Conservation (phyloP, 2,113 vertebrate genomes). For the Spheniscus mendiculus region DNA sequence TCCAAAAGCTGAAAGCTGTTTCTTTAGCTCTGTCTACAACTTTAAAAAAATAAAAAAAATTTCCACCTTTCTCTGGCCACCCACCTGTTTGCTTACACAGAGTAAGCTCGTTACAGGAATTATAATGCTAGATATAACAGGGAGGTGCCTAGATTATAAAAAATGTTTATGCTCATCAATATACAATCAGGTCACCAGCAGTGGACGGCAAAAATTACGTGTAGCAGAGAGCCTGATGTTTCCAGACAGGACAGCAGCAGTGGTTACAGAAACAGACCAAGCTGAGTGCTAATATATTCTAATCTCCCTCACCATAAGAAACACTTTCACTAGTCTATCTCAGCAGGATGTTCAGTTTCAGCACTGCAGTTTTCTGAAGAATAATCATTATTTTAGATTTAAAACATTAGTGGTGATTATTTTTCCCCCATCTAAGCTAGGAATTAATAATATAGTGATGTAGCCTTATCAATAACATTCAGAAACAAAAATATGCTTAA, state of each 20-base stretch:
- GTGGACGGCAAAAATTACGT: not conserved
- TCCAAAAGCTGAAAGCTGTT: not conserved
- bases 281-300: not conserved
- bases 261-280: not conserved
- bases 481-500: not conserved
- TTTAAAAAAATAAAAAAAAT: not conserved
- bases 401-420: not conserved
- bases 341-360: not conserved
- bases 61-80: not conserved
- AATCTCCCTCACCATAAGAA: not conserved
- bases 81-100: not conserved
- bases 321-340: not conserved
- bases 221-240: not conserved
- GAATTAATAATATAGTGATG: not conserved
- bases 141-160: not conserved
- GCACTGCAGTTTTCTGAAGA: not conserved
- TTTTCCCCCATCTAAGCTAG: not conserved
- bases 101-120: not conserved
- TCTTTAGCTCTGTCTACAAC: not conserved
- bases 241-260: not conserved
- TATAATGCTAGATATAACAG: not conserved
- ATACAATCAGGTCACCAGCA: not conserved
- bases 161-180: not conserved
- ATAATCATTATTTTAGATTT: not conserved
- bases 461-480: not conserved